These are phyloP conservation scores for Araneus ventricosus DNA, from an alignment of 1,140 invertebrate species.

Conservation along the genomic window DNA sequence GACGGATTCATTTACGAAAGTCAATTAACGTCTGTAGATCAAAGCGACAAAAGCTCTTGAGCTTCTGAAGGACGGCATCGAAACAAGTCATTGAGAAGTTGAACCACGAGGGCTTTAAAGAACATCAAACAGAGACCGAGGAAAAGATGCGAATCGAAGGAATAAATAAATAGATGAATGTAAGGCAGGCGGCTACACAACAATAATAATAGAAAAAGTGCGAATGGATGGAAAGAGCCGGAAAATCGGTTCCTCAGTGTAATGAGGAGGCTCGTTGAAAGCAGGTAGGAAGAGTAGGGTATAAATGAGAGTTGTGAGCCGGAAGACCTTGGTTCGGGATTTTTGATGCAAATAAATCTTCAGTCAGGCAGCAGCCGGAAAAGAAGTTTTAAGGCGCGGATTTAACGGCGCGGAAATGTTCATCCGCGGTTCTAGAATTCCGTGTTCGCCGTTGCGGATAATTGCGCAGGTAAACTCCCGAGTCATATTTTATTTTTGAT, in stretches of 20 bases:
- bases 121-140: constrained; percentile 2
- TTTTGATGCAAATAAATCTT: constrained; percentile 66
- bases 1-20: not conserved
- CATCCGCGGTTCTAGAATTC: constrained; percentile 46
- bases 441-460: constrained; percentile 51
- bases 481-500: constrained; percentile 48
- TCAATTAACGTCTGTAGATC: not conserved
- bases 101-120: constrained; percentile 11
- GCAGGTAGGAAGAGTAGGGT: not conserved
- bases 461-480: constrained; percentile 51
- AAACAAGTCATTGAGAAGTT: constrained; percentile 12
- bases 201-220: constrained; percentile 35
- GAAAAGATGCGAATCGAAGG: not conserved
- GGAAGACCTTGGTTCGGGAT: constrained; percentile 16
- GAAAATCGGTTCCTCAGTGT: constrained; percentile 43
- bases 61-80: not conserved
- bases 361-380: constrained; percentile 26
- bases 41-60: constrained; percentile 25
- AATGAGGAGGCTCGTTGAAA: constrained; percentile 53
- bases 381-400: constrained; percentile 63
- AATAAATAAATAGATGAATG: constrained; percentile 32
- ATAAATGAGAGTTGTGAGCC: constrained; percentile 33
- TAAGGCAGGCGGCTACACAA: not conserved
- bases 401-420: constrained; percentile 63
- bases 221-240: not conserved